These are phyloP conservation scores for Desoria tigrina DNA, from an alignment of 2,888 invertebrate species.

Conservation along the genomic window DNA sequence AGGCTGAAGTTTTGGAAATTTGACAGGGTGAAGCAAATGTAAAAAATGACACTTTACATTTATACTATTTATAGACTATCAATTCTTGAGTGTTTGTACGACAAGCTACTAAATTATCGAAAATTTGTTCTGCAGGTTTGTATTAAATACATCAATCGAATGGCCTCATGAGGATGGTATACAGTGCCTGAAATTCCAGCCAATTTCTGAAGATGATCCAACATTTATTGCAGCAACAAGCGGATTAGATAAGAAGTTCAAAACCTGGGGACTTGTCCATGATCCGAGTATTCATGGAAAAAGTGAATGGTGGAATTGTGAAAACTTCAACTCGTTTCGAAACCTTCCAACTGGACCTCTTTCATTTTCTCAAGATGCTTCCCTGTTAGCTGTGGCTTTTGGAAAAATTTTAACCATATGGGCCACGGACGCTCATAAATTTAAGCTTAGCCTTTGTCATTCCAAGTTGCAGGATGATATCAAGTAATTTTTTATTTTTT, in stretches of 20 bases:
- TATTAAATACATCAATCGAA: slow-evolving; percentile 72
- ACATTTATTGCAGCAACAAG: slow-evolving; percentile 66
- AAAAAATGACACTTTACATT: slow-evolving; percentile 63
- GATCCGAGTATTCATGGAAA: slow-evolving; percentile 62
- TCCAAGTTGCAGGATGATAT: slow-evolving; percentile 56
- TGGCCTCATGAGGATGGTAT: slow-evolving; percentile 69
- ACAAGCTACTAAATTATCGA: background rate
- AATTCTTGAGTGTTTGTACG: background rate
- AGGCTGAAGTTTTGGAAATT: slow-evolving; percentile 76
- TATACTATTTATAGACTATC: background rate
- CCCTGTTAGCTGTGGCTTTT: slow-evolving; percentile 71
- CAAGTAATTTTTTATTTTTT: slow-evolving; percentile 54
- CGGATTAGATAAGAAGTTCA: slow-evolving; percentile 69
- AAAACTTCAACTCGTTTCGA: slow-evolving; percentile 66
- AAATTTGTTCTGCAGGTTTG: slow-evolving; percentile 61
- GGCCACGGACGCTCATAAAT: slow-evolving; percentile 63
- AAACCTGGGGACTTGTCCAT: slow-evolving; percentile 68
- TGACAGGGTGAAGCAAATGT: slow-evolving; percentile 64
- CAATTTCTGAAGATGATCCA: slow-evolving; percentile 55
- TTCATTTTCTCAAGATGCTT: slow-evolving; percentile 74
- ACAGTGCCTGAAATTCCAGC: slow-evolving; percentile 65
- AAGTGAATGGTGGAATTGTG: slow-evolving; percentile 68
- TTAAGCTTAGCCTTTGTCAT: slow-evolving; percentile 64
- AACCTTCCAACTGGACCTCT: slow-evolving; percentile 63
- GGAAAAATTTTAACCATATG: slow-evolving; percentile 69